Evolutionary conservation across 2,113 vertebrate genomes (phyloP), one percentile per base, ranked within the genome.

Genomic region (Ictidomys tridecemlineatus): DNA sequence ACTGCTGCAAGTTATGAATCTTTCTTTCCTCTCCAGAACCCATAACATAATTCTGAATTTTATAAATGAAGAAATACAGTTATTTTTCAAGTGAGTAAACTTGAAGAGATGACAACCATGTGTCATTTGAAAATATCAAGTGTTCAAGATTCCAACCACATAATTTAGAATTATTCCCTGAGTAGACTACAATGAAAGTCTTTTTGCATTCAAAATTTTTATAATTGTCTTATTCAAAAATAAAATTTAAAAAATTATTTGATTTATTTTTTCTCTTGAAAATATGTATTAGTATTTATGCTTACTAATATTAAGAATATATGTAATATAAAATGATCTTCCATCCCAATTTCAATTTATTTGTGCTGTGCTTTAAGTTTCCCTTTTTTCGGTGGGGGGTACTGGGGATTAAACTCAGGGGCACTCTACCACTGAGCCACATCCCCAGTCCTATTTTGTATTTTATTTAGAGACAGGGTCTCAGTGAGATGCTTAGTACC

Each of bases 271-370:
- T 37, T 26, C 5, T 58, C 22, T 17, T 76, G 11, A 85, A 94
- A 94, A n/a, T 79, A 48, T 63, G 65, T 61, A 76, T 94, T 87
- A 65, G 24, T 91, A 90, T 17, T 13, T 85, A 92, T 58, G 45
- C 28, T 39, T 94, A 61, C 73, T 82, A 85, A 32, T 80, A 85
- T 72, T 93, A 48, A 91, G 89, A 80, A 65, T 26, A 45, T 34
- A 10, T 83, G 45, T 89, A 72, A 37, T 45, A 51, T 82, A 77
- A 34, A 77, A 42, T 77, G 70, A 65, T 79, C 26, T 87, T 61
- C 45, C 56, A 65, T n/a, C 22, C 74, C 69, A 69, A 65, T 70
- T 91, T 97, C 80, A 74, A 80, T 88, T 93, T 63, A 83, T 18
- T 93, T 91, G 22, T 37, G 30, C 39, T 86, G 7, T 37, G 42